Evolutionary conservation across 2,113 vertebrate species (phyloP), one percentile per base, ranked within the genome.

Genomic region (Chiloscyllium plagiosum): DNA sequence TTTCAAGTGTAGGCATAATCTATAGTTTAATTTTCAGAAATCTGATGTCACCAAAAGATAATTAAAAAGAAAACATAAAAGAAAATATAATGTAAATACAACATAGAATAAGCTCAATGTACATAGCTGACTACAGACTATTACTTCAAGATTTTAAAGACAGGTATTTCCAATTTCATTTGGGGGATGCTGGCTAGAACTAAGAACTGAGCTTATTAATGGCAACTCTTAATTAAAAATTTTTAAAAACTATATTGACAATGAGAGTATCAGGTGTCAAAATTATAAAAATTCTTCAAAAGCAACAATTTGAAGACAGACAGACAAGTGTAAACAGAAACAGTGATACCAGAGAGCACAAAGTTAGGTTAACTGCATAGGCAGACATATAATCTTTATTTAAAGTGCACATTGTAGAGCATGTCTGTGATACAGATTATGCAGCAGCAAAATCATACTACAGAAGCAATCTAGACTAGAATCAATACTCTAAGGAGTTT

Each of bases 21-120:
- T 66, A 93, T 19, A 93, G 37, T 93, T 68, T 66, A 65, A 92
- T 92, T 92, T 92, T 61, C 87, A 93, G 19, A 68, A n/a, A 68
- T 42, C 33, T 93, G 61, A 68, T 66, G 24, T 93, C 15, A 93
- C 19, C 61, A n/a, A 68, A 90, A 93, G 61, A 61, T 66, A 93
- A 22, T 37, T n/a, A 66, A 37, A 65, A 66, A 78, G n/a, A 83
- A 42, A 83, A 83, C 33, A 4, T 80, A n/a, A 72, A 50, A 24
- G 15, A 94, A 26, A 22, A 50, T 95, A 47, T 95, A 70, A 95
- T 52, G 19, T 95, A 72, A 66, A 47, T 76, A 70, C 66, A 69
- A 26, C 12, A 47, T 69, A 68, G 3, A 50, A 42, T 42, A 47
- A 42, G 42, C 37, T 33, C 87, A 47, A 72, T 42, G 15, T 24